phyloP scores from a whole-genome alignment of 2,888 invertebrate genomes.

The Vannuccia rotundouncinata region DNA sequence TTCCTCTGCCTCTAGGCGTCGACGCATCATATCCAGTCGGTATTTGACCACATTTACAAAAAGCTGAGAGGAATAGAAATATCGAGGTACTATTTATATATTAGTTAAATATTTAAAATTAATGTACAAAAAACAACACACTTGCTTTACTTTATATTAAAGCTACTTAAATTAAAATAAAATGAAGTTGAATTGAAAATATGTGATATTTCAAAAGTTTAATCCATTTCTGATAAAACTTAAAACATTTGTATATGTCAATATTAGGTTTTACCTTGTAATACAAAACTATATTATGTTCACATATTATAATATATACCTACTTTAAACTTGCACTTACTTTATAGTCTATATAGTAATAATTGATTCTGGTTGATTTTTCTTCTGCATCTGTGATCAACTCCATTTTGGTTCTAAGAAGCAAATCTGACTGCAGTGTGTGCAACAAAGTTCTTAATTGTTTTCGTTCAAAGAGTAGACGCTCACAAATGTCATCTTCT shows the following conservation, averaged over 20 bases:
- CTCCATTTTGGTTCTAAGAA: constrained; percentile 66
- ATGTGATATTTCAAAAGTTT: neutral
- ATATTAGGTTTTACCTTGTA: no score
- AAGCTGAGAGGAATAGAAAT: constrained; percentile 61
- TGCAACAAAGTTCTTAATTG: constrained; percentile 59
- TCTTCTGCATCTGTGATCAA: constrained; percentile 92
- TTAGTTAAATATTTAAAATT: no score
- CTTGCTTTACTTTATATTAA: no score
- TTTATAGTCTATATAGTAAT: constrained; percentile 93
- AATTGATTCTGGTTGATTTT: constrained; percentile 88
- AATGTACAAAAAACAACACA: no score
- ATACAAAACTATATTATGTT: no score
- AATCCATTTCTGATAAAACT: neutral
- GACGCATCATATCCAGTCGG: constrained; percentile 87
- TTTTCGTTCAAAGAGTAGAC: constrained; percentile 79
- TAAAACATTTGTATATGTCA: neutral
- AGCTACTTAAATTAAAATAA: no score
- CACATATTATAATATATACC: no score
- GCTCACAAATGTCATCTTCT: constrained; percentile 66
- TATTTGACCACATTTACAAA: constrained; percentile 96
- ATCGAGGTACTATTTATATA: no score
- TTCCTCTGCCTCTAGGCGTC: constrained; percentile 88
- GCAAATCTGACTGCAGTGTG: constrained; percentile 76
- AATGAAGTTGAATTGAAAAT: no score
- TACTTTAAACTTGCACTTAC: no score